Base-by-base conservation (phyloP, 1,140 invertebrate species). In the Aphelenchoides fujianensis region DNA sequence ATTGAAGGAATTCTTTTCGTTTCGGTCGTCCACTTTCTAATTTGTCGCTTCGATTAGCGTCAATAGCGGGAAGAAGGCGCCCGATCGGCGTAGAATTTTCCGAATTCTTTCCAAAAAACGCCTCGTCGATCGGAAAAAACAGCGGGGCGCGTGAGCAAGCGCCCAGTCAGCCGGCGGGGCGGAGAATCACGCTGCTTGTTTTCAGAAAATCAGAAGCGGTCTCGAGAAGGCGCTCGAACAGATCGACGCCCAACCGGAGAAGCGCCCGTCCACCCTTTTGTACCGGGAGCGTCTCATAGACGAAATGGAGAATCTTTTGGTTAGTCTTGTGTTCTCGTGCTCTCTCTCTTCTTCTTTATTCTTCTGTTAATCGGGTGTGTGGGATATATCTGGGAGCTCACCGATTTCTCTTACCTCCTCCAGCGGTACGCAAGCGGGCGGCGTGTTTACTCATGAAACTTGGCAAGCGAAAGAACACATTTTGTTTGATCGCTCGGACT, bases 241-340 rank as follows among this genome's bases (percentile, higher is more conserved):
- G 32, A 66, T 66, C 12, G 59, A 61, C 2, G 63, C 63, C 16
- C 36, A 66, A 12, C 27, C 63, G 36, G 1, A 36, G 16, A 66
- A 66, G 36, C 36, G 16, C 12, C 27, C 63, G 1, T 12, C 36
- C 7, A 36, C 16, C 1, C 32, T 66, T 12, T 36, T 66, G 63
- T 66, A 66, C 34, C 16, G 32, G 12, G 63, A 66, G 63, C 63
- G 36, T 36, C 27, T 66, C 1, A 2, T 66, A 12, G 63, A 66
- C 32, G 36, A n/a, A 16, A 66, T 66, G 32, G 36, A 66, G 53
- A 12, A n/a, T n/a, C n/a, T 66, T 12, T 35, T 66, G 7, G 63
- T 66, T n/a, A n/a, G n/a, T n/a, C n/a, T n/a, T n/a, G n/a, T n/a
- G n/a, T n/a, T n/a, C n/a, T n/a, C n/a, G n/a, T n/a, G n/a, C n/a